These are phyloP conservation scores for Tangara arthus DNA, from an alignment of 2,797 vertebrate genomes.

Conservation along the genomic window DNA sequence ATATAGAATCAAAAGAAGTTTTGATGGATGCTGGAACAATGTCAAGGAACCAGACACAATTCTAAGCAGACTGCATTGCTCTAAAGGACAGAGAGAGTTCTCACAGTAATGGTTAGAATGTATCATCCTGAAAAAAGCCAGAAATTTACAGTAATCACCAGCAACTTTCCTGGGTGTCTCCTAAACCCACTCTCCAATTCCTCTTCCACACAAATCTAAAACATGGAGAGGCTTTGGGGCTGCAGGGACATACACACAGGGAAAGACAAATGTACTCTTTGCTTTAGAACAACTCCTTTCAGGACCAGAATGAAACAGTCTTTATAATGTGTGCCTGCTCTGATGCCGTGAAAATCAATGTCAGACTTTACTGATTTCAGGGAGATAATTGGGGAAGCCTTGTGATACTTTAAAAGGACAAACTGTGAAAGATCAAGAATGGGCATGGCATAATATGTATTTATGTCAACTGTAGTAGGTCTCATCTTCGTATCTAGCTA, in stretches of 20 bases:
- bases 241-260: background rate
- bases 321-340: rapidly evolving
- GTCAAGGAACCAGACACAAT: background rate
- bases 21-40: background rate
- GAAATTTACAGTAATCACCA: background rate
- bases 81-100: background rate
- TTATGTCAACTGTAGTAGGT: background rate
- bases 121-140: background rate
- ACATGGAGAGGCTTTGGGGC: background rate
- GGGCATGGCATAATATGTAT: background rate
- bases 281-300: background rate
- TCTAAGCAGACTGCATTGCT: background rate
- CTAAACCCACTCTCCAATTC: background rate
- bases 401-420: background rate
- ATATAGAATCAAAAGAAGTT: background rate
- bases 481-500: background rate
- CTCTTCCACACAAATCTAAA: background rate
- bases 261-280: background rate
- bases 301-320: background rate
- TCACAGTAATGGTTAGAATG: background rate
- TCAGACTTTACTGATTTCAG: background rate
- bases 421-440: background rate
- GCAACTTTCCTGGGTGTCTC: background rate
- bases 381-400: background rate
- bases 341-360: background rate